Conservation (phyloP, 2,888 invertebrate species). For the Atethmia centrago region DNA sequence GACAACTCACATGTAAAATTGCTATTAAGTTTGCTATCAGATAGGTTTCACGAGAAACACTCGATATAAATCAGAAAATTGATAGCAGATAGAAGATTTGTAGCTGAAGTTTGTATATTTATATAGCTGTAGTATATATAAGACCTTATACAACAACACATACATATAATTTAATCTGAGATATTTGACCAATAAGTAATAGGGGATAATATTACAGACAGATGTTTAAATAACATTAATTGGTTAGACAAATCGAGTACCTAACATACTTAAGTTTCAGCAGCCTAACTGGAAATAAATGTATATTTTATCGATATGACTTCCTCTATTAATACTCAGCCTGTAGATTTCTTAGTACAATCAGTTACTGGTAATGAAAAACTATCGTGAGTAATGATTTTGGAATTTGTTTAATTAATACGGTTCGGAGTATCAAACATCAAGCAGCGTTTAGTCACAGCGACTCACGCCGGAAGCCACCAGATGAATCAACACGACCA, state of each 20-base stretch:
- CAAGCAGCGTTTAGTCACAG: slow-evolving; percentile 73
- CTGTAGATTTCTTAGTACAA: slow-evolving; percentile 41
- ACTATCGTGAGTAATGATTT: slow-evolving; percentile 64
- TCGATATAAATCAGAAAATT: slow-evolving; percentile 27
- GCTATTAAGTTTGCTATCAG: slow-evolving; percentile 27
- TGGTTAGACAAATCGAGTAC: background rate
- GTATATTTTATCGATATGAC: slow-evolving; percentile 17
- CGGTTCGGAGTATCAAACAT: slow-evolving; percentile 66
- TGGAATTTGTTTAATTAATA: slow-evolving; percentile 68
- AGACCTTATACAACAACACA: background rate
- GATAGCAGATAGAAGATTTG: slow-evolving; percentile 18
- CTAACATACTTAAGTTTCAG: slow-evolving; percentile 8
- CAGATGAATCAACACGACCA: slow-evolving; percentile 72
- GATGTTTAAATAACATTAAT: background rate
- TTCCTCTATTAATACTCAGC: slow-evolving; percentile 8
- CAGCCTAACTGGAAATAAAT: slow-evolving; percentile 1
- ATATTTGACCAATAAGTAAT: background rate
- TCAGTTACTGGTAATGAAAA: slow-evolving; percentile 39
- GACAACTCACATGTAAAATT: slow-evolving; percentile 3
- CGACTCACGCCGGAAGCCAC: slow-evolving; percentile 70
- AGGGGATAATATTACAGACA: background rate
- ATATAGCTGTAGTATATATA: background rate
- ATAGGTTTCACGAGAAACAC: slow-evolving; percentile 20
- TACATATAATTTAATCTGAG: slow-evolving; percentile 16
- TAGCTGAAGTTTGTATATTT: slow-evolving; percentile 10